phyloP scores from a whole-genome alignment of 23 tunicate genomes.

The Corella eumyota region DNA sequence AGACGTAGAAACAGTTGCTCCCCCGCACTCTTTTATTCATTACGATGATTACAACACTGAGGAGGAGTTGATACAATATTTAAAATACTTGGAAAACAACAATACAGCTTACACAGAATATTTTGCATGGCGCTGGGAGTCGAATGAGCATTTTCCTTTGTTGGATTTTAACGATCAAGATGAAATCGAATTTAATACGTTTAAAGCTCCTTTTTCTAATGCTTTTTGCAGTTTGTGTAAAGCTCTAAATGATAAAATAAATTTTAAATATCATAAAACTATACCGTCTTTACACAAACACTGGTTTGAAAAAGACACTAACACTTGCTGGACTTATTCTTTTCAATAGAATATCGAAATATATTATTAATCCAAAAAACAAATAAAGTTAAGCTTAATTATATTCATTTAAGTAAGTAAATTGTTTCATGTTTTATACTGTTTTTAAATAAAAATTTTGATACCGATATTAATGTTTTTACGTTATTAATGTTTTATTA shows the following conservation, averaged over 20 bases:
- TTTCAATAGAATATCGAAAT: too few relatives aligned
- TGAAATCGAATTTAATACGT: neutral
- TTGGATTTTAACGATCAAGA: neutral
- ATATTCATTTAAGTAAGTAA: too few relatives aligned
- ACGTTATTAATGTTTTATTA: too few relatives aligned
- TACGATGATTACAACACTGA: neutral
- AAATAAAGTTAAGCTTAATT: too few relatives aligned
- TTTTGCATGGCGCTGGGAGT: neutral
- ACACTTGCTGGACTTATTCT: too few relatives aligned
- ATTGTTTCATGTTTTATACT: too few relatives aligned
- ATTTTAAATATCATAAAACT: neutral
- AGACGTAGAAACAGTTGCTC: constrained; percentile 17
- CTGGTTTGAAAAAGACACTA: too few relatives aligned
- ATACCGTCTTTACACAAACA: neutral
- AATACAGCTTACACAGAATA: neutral
- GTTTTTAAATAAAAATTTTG: too few relatives aligned
- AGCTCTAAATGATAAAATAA: neutral
- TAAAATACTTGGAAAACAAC: neutral
- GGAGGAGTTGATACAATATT: neutral
- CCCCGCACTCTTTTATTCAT: neutral
- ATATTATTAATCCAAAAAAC: too few relatives aligned
- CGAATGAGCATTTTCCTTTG: neutral
- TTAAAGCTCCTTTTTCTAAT: neutral
- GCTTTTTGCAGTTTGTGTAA: neutral
- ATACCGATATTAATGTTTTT: too few relatives aligned